phyloP scores from a whole-genome alignment of 1,140 invertebrate species.

The Temnothorax curvispinosus region DNA sequence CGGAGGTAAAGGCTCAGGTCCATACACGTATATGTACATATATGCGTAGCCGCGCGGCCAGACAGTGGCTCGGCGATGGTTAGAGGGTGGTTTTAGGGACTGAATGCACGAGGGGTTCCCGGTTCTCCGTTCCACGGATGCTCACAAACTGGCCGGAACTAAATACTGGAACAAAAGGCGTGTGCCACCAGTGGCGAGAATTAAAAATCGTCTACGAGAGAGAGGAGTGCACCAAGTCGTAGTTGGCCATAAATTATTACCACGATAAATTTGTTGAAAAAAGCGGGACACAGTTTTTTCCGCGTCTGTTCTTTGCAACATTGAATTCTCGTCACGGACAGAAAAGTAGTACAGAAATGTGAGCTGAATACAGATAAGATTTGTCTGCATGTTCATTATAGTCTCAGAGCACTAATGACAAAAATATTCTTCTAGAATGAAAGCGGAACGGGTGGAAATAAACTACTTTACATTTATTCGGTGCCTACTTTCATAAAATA shows the following conservation, averaged over 20 bases:
- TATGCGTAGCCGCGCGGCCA: conserved; percentile 34
- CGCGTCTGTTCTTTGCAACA: background rate
- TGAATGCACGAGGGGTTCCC: conserved; percentile 71
- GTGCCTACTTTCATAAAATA: conserved; percentile 48
- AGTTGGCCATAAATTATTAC: conserved; percentile 53
- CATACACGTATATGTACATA: conserved; percentile 20
- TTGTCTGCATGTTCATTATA: conserved; percentile 11
- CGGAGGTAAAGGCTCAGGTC: background rate
- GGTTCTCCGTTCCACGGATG: conserved; percentile 69
- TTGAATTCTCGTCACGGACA: conserved; percentile 10
- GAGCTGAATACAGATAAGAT: conserved; percentile 17
- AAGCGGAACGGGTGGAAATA: background rate
- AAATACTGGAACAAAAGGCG: conserved; percentile 73
- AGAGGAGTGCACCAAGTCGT: conserved; percentile 18
- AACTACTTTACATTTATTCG: background rate
- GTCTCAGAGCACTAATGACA: background rate
- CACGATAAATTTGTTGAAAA: conserved; percentile 46
- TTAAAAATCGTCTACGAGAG: conserved; percentile 67
- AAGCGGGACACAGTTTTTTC: background rate
- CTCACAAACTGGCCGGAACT: conserved; percentile 76
- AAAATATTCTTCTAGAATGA: background rate
- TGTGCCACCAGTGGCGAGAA: conserved; percentile 59
- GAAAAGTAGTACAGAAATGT: background rate
- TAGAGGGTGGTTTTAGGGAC: conserved; percentile 72
- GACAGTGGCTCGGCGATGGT: conserved; percentile 63